Evolutionary conservation across 2,888 invertebrate species (phyloP), one percentile per base, ranked within the genome.

Genomic region (Agriopis leucophaearia): DNA sequence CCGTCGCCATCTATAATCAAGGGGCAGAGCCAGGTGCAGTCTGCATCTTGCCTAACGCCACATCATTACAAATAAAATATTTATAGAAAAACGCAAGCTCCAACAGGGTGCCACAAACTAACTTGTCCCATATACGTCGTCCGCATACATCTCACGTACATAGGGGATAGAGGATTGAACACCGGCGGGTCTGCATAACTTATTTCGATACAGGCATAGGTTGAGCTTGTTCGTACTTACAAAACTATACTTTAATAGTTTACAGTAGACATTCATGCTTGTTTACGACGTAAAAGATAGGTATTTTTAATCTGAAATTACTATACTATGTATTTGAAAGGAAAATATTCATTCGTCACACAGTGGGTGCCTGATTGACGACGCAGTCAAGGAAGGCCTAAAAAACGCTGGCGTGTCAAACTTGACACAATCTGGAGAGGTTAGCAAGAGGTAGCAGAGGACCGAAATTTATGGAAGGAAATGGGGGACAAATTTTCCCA

Each of bases 161-260:
- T 71, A 69, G 70, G 64, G 59, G 64, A 69, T 72, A 74, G 72
- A 69, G 78, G 79, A 77, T 80, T 78, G 82, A 82, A 83, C 81
- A 73, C 71, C 73, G 80, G 72, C 74, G 75, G 79, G 74, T 80
- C 81, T 88, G 87, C 88, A 88, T 88, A 87, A 86, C 81, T 86
- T 84, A 88, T 85, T 76, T 74, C 72, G 78, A 74, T 79, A 82
- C 78, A 79, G 73, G 77, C 80, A 81, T 84, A 82, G 81, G 71
- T 74, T 70, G 74, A 73, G 69, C 69, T 66, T 68, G 66, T 75
- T 72, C 70, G 72, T 76, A 72, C 72, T 73, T 73, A 73, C 69
- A 56, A 57, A 76, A 69, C 73, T 75, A 74, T 76, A 81, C 84
- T 84, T 86, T 83, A 84, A 86, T 85, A 84, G 80, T 82, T 85